phyloP scores from a whole-genome alignment of 2,888 invertebrate species.

The Vandiemenella viatica region DNA sequence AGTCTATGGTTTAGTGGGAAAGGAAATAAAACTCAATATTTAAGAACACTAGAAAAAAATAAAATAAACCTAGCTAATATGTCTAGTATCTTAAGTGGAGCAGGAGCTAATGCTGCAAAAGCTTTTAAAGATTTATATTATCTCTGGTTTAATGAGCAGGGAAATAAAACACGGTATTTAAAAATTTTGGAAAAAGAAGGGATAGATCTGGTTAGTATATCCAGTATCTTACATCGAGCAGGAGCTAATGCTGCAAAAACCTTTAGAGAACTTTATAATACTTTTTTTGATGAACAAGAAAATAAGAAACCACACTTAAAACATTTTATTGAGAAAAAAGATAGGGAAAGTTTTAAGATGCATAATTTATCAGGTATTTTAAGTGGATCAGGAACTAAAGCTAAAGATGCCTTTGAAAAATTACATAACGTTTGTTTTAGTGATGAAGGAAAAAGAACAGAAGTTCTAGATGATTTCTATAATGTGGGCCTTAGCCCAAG shows the following conservation, averaged over 20 bases:
- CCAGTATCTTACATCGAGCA: not conserved
- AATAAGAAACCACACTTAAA: not conserved
- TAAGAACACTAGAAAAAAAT: not conserved
- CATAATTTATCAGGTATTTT: not conserved
- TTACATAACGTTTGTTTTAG: not conserved
- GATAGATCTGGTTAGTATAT: not conserved
- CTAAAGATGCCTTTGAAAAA: not conserved
- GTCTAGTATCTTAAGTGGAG: not conserved
- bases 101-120: not conserved
- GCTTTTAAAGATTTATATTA: not conserved
- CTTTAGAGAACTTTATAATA: not conserved
- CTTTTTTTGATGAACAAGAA: not conserved
- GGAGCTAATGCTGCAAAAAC: not conserved
- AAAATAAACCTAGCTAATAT: not conserved
- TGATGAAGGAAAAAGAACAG: not conserved
- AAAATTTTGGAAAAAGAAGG: not conserved
- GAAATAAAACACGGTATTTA: not conserved
- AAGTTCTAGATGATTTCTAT: not conserved
- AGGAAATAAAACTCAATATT: slow-evolving; percentile 1
- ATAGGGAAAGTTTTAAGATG: not conserved
- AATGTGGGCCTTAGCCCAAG: not conserved
- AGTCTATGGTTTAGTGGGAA: not conserved
- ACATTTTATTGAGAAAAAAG: not conserved
- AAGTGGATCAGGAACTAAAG: not conserved
- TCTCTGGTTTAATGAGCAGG: not conserved